Base-by-base conservation (phyloP, 1,140 invertebrate genomes). In the Magallana angulata region DNA sequence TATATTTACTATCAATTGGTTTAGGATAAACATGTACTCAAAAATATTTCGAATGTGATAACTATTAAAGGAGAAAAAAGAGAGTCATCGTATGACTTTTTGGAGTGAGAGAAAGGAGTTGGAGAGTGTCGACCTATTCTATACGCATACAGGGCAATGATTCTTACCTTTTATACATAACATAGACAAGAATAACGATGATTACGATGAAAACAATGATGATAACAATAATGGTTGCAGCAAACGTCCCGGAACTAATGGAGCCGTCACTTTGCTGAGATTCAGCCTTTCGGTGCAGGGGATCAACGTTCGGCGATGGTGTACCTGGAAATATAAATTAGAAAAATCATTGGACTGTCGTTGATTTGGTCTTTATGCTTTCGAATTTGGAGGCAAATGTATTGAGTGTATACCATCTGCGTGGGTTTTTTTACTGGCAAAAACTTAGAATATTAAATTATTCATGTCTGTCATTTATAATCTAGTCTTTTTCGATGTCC, bases 141-240 rank as follows among this genome's bases (percentile, higher is more conserved):
- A 4, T 4, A 48, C 2, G 36, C 36, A 48, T 48, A 48, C 36
- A 48, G 36, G 36, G 36, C 36, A 48, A 48, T 48, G 36, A 5
- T 48, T 48, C 36, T 12, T 82, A 82, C 81, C 81, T 82, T 82
- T 16, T 82, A 24, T 57, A 82, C 56, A 82, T 82, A 9, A 82
- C n/a, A n/a, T 57, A 82, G 8, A 82, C 48, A n/a, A 82, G 7
- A 11, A 36, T 56, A 14, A 82, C 5, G 18, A 82, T 57, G 14
- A 82, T 16, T n/a, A 82, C 57, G 36, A 82, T n/a, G 48, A 82
- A 82, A 3, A 82, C 18, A 16, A 82, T 16, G 18, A 82, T 24
- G 48, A 82, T 57, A 9, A 58, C 48, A 16, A 82, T 12, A 24
- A 82, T 30, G 16, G 57, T n/a, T 9, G 56, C 81, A 57, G 48